Evolutionary conservation across 2,888 invertebrate species (phyloP).

Genomic region (Drepana falcataria): DNA sequence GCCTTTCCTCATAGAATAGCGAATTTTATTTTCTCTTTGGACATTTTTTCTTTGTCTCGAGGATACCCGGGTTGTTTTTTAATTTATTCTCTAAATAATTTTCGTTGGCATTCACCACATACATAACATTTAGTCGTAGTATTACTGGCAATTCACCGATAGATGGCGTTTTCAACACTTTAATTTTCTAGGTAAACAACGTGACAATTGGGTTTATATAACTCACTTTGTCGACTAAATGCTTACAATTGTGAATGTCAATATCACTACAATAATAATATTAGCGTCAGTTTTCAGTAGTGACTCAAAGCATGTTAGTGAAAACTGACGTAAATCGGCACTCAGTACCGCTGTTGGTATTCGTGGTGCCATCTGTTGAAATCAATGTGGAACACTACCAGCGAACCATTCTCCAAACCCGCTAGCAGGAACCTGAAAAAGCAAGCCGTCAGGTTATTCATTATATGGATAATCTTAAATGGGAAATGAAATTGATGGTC

Average conservation of each 20-base stretch:
- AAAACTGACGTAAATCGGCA: slow-evolving; percentile 20
- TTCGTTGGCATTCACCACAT: neutral
- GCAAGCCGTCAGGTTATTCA: neutral
- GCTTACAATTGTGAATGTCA: neutral
- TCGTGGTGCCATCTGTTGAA: slow-evolving; percentile 99
- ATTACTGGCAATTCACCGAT: neutral
- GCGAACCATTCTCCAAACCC: slow-evolving; percentile 97
- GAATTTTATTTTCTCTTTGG: neutral
- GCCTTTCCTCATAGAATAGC: too few relatives aligned
- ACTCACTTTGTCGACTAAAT: neutral
- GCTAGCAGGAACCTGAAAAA: slow-evolving; percentile 93
- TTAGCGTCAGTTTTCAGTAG: slow-evolving; percentile 11
- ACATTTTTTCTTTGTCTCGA: neutral
- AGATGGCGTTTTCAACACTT: neutral
- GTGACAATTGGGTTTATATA: neutral
- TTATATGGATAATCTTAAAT: too few relatives aligned
- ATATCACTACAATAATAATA: neutral
- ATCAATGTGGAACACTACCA: slow-evolving; percentile 99
- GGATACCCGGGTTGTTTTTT: neutral
- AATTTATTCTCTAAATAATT: neutral
- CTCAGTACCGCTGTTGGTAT: slow-evolving; percentile 94
- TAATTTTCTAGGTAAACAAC: neutral
- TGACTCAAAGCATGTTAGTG: slow-evolving; percentile 7
- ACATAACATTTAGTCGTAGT: neutral
- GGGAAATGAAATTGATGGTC: too few relatives aligned